phyloP scores from a whole-genome alignment of 1,140 invertebrate species.

The Zelostemma sp. region DNA sequence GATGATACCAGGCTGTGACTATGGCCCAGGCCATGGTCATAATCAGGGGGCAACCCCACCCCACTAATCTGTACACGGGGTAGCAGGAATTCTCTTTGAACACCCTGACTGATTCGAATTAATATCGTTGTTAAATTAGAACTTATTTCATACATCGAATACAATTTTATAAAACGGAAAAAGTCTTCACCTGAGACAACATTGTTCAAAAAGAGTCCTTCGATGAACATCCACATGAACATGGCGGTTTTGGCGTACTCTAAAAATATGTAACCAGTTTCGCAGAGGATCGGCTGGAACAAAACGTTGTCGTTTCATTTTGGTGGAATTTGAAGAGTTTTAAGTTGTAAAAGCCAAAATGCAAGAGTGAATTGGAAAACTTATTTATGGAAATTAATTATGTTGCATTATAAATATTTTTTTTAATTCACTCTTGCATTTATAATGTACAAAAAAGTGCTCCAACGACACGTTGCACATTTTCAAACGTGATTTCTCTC shows the following conservation, averaged over 20 bases:
- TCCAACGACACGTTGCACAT: constrained; percentile 8
- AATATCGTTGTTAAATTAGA: too few relatives aligned
- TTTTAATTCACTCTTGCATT: too few relatives aligned
- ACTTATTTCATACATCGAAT: too few relatives aligned
- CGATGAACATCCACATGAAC: constrained; percentile 97
- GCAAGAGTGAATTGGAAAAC: too few relatives aligned
- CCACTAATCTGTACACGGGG: constrained; percentile 78
- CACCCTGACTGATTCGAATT: constrained; percentile 74
- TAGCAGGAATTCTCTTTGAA: constrained; percentile 84
- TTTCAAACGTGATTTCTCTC: too few relatives aligned
- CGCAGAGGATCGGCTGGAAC: constrained; percentile 83
- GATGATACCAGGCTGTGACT: constrained; percentile 72
- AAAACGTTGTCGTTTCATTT: constrained; percentile 14
- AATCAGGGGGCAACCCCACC: constrained; percentile 85
- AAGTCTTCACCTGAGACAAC: constrained; percentile 82
- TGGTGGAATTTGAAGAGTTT: too few relatives aligned
- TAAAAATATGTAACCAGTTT: constrained; percentile 81
- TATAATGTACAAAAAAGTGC: too few relatives aligned
- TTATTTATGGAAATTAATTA: too few relatives aligned
- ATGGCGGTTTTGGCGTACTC: constrained; percentile 91
- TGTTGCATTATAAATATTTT: too few relatives aligned
- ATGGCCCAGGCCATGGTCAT: constrained; percentile 81
- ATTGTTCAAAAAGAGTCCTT: constrained; percentile 90
- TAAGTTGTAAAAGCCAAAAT: too few relatives aligned
- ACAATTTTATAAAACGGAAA: too few relatives aligned